phyloP scores from a whole-genome alignment of 2,113 vertebrate genomes.

The Calyptommatus sinebrachiatus region DNA sequence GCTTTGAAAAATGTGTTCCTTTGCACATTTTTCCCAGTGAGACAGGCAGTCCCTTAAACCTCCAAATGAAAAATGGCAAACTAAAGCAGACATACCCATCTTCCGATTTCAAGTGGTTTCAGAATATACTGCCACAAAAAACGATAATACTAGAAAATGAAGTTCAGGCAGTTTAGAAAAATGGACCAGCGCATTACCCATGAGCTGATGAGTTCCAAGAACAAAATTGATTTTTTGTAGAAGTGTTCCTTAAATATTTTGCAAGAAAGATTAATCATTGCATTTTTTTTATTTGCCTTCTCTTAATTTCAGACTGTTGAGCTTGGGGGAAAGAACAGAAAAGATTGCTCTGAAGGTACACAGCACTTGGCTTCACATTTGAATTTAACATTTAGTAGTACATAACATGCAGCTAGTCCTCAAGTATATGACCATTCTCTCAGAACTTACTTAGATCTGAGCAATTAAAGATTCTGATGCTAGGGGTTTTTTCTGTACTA shows the following conservation, averaged over 20 bases:
- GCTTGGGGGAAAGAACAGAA: no score
- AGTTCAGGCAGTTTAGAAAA: background rate
- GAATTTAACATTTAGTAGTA: no score
- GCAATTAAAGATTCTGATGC: no score
- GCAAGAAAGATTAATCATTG: background rate
- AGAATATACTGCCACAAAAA: slow-evolving; percentile 6
- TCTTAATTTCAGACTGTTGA: no score
- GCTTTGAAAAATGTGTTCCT: slow-evolving; percentile 4
- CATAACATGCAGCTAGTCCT: no score
- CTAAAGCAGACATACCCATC: background rate
- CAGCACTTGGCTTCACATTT: no score
- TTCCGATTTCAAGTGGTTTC: slow-evolving; percentile 15
- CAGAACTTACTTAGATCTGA: no score
- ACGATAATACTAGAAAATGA: background rate
- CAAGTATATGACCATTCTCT: no score
- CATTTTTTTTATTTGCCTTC: no score
- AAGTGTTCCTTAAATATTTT: slow-evolving; percentile 13
- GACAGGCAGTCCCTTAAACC: background rate
- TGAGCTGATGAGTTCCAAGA: background rate
- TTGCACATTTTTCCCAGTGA: slow-evolving; percentile 2
- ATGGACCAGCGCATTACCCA: background rate
- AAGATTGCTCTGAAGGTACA: no score
- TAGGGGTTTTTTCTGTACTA: no score
- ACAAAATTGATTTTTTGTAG: background rate
- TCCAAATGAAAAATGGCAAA: slow-evolving; percentile 12